A percentile compares a stretch with the other conserved stretches of the same genome.
Conservation (phyloP, 2,113 vertebrate species). For the Myotis davidii region DNA sequence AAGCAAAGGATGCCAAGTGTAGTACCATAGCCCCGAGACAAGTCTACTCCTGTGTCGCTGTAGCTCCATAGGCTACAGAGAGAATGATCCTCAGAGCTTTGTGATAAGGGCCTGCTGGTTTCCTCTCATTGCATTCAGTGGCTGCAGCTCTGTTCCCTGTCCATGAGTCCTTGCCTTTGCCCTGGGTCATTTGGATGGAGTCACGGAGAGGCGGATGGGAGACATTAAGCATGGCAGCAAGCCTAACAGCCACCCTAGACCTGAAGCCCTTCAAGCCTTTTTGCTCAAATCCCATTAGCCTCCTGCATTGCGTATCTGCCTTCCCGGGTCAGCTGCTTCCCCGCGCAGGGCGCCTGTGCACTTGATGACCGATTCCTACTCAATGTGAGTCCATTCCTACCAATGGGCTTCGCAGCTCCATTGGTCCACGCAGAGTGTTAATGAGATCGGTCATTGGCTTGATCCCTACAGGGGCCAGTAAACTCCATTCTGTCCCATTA, state of each 20-base stretch:
- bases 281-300: conserved; percentile 61
- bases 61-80: conserved; percentile 51
- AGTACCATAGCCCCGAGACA: neutral
- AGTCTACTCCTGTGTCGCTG: neutral
- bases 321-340: conserved; percentile 63
- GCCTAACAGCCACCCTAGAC: conserved; percentile 57
- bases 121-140: conserved; percentile 59
- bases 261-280: conserved; percentile 37
- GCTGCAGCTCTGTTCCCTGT: conserved; percentile 64
- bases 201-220: conserved; percentile 66
- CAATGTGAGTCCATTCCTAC: neutral
- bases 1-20: neutral
- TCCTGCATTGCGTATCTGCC: conserved; percentile 69
- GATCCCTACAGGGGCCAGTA: conserved; percentile 57
- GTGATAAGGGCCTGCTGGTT: conserved; percentile 69
- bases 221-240: conserved; percentile 65
- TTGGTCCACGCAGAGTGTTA: conserved; percentile 56
- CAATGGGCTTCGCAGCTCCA: conserved; percentile 42
- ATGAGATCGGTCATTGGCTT: conserved; percentile 46
- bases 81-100: conserved; percentile 68
- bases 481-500: conserved; percentile 54
- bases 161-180: conserved; percentile 62
- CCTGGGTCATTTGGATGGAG: conserved; percentile 74
- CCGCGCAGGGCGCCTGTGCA: conserved; percentile 27
- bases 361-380: conserved; percentile 69